Evolutionary conservation across 2,888 invertebrate species (phyloP).

Genomic region (Stenurella melanura): DNA sequence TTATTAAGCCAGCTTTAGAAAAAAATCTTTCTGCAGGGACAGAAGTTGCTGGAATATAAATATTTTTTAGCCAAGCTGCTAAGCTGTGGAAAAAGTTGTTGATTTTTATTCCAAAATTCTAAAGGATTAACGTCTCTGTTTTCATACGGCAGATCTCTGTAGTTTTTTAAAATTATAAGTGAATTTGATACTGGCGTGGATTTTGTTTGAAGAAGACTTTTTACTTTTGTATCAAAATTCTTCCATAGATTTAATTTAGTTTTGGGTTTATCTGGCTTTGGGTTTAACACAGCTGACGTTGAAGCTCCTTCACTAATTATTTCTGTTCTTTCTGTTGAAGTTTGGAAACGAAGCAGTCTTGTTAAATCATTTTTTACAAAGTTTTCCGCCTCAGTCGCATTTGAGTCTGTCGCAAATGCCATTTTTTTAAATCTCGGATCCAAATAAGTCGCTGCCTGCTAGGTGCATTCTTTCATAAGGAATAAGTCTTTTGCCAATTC

Average conservation of each 20-base stretch:
- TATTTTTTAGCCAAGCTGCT: neutral
- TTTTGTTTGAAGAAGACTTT: neutral
- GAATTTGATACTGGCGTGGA: neutral
- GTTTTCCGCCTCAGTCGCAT: neutral
- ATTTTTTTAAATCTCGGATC: too few relatives aligned
- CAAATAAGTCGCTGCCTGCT: neutral
- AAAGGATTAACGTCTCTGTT: neutral
- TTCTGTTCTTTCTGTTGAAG: neutral
- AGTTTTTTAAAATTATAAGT: neutral
- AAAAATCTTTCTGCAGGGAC: neutral
- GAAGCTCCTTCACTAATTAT: neutral
- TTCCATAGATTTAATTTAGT: neutral
- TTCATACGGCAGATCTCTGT: neutral
- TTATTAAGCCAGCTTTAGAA: neutral
- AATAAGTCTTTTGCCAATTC: too few relatives aligned
- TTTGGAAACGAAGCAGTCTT: neutral
- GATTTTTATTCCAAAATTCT: neutral
- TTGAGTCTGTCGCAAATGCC: neutral
- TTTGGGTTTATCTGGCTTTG: neutral
- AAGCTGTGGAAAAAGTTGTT: neutral
- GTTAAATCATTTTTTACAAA: neutral
- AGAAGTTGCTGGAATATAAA: neutral
- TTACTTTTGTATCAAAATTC: neutral
- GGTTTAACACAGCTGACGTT: neutral
- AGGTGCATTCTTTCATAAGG: neutral